Evolutionary conservation across 2,888 invertebrate species (phyloP).

Genomic region (Tridacna gigas): DNA sequence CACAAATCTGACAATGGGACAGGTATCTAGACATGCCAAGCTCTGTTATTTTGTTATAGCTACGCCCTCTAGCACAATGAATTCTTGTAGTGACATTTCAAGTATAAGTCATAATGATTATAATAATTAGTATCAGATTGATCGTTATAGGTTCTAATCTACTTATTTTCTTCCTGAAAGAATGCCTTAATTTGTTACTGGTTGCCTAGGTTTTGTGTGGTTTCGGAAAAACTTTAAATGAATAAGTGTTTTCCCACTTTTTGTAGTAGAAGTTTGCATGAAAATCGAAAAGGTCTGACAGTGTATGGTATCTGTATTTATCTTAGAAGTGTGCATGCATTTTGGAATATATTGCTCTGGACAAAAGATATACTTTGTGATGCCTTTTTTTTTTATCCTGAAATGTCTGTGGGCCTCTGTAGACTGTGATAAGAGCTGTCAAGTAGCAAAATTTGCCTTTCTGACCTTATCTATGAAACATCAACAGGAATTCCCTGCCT

Average conservation of each 20-base stretch:
- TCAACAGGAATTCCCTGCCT: neutral
- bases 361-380: conserved; percentile 12
- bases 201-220: conserved; percentile 18
- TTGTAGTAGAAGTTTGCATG: conserved; percentile 27
- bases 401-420: conserved; percentile 11
- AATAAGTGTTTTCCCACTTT: conserved; percentile 12
- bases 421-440: conserved; percentile 17
- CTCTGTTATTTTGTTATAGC: too few species aligned
- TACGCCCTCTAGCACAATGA: too few species aligned
- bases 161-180: too few species aligned
- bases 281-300: conserved; percentile 3
- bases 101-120: too few species aligned
- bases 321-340: conserved; percentile 17
- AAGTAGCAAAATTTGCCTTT: conserved; percentile 20
- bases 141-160: too few species aligned
- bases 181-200: neutral
- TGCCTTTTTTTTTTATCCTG: conserved; percentile 1
- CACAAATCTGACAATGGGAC: too few species aligned
- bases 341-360: neutral
- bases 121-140: too few species aligned
- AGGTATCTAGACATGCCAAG: too few species aligned
- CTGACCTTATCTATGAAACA: conserved; percentile 13
- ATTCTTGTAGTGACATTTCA: too few species aligned
- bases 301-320: conserved; percentile 7
- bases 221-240: conserved; percentile 9